phyloP scores from a whole-genome alignment of 2,113 vertebrate genomes.

The Sterna hirundo region DNA sequence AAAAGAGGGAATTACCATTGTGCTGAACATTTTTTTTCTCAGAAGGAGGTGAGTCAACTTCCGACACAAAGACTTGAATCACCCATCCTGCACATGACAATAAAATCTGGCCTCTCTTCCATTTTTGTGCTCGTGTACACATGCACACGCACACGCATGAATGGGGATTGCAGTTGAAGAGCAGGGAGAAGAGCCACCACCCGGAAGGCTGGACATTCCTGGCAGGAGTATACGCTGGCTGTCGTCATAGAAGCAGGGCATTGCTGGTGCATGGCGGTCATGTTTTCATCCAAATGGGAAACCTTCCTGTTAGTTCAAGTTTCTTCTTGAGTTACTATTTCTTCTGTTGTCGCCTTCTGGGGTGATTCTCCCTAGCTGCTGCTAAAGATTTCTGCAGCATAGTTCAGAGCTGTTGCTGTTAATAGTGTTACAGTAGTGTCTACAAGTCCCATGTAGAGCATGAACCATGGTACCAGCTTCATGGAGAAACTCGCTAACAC shows the following conservation, averaged over 20 bases:
- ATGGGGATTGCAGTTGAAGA: neutral
- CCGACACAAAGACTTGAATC: constrained; percentile 26
- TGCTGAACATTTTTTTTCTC: neutral
- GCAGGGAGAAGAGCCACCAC: neutral
- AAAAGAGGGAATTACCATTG: constrained; percentile 25
- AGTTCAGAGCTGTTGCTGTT: neutral
- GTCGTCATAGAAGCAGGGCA: neutral
- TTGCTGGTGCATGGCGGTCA: neutral
- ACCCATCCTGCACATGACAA: neutral
- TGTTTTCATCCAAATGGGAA: neutral
- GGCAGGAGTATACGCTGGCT: neutral
- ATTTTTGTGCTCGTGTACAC: neutral
- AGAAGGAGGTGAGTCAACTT: constrained; percentile 36
- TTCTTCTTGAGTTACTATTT: neutral
- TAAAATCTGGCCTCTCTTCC: neutral
- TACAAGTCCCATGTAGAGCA: neutral
- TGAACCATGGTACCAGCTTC: neutral
- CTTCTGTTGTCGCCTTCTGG: neutral
- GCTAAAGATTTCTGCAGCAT: neutral
- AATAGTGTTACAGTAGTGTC: neutral
- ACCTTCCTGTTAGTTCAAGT: neutral
- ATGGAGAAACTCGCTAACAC: neutral
- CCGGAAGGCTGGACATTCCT: neutral
- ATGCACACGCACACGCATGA: neutral
- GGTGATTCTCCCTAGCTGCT: neutral